A percentile compares a stretch with the other conserved stretches of the same genome.
Conservation (phyloP, 2,888 invertebrate species). For the Phyllotreta striolata region DNA sequence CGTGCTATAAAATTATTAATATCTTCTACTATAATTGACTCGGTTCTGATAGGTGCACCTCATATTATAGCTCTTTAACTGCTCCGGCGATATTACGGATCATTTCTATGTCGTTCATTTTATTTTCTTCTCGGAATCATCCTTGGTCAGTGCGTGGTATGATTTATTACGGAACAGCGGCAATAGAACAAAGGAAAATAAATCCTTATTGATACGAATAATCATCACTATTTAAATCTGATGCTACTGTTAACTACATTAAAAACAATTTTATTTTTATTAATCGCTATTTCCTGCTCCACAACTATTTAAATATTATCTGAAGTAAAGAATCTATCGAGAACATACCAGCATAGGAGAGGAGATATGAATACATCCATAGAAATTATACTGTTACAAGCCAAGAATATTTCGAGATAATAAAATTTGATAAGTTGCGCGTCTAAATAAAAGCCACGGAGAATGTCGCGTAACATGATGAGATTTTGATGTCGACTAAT, state of each 20-base stretch:
- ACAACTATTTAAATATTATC: too few relatives aligned
- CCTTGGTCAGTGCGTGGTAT: slow-evolving; percentile 28
- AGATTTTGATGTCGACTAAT: slow-evolving; percentile 58
- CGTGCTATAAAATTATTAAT: slow-evolving; percentile 61
- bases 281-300: too few relatives aligned
- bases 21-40: slow-evolving; percentile 59
- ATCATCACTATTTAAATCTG: too few relatives aligned
- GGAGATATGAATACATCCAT: too few relatives aligned
- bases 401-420: slow-evolving; percentile 22
- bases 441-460: slow-evolving; percentile 49
- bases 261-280: too few relatives aligned
- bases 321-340: too few relatives aligned
- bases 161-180: slow-evolving; percentile 13
- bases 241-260: too few relatives aligned
- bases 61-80: slow-evolving; percentile 57
- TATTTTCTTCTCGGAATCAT: slow-evolving; percentile 34
- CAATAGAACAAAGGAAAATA: slow-evolving; percentile 13
- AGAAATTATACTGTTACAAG: too few relatives aligned
- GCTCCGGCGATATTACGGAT: slow-evolving; percentile 42
- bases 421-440: slow-evolving; percentile 38
- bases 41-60: slow-evolving; percentile 57
- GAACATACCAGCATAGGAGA: too few relatives aligned
- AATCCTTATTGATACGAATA: too few relatives aligned
- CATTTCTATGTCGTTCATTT: slow-evolving; percentile 40
- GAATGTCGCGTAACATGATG: slow-evolving; percentile 56